Evolutionary conservation across 1,140 invertebrate species (phyloP), one percentile per base, ranked within the genome.

Genomic region (Oncopodura yosiiana): DNA sequence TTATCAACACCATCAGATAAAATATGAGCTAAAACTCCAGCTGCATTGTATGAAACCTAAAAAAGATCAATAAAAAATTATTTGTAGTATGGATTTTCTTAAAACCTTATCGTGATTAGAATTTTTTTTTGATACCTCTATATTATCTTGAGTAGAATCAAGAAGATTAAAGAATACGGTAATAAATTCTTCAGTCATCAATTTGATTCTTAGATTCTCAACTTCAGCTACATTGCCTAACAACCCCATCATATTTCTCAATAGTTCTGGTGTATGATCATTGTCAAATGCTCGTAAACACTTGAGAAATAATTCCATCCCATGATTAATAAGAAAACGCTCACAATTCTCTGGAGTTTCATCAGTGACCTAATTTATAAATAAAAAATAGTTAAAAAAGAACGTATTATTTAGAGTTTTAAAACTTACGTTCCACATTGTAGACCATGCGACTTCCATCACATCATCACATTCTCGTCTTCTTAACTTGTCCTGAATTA

Each of bases 221-320:
- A 96, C 93, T 74, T 98, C 94, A 3, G 94, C 92, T 8, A 98
- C 91, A 71, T 98, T 97, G 2, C 94, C 94, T 50, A 95, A 72
- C 11, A 93, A 74, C 3, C 61, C 93, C 91, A 96, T 94, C 92
- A 95, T 95, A 67, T 95, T 95, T 36, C 92, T 74, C 26, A 94
- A 70, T 21, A 95, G 69, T 69, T 95, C 91, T 58, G 87, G 83
- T 69, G 87, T 89, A 41, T 87, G 77, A 34, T 34, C 30, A 26
- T 60, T 56, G 0, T 86, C 83, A 73, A 93, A 94, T 67, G 75
- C 78, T 85, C 92, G 66, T 2, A 94, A 77, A 73, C 92, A 96
- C 51, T 78, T 76, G 1, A 90, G 73, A 69, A 95, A 96, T 54
- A 84, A 79, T 52, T 81, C 78, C 84, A 95, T 90, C 49, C 92